Percentiles rank a stretch among this genome's conserved stretches.
These are phyloP conservation scores for Aphelocoma californica DNA, from an alignment of 2,797 vertebrate genomes.

Conservation along the genomic window DNA sequence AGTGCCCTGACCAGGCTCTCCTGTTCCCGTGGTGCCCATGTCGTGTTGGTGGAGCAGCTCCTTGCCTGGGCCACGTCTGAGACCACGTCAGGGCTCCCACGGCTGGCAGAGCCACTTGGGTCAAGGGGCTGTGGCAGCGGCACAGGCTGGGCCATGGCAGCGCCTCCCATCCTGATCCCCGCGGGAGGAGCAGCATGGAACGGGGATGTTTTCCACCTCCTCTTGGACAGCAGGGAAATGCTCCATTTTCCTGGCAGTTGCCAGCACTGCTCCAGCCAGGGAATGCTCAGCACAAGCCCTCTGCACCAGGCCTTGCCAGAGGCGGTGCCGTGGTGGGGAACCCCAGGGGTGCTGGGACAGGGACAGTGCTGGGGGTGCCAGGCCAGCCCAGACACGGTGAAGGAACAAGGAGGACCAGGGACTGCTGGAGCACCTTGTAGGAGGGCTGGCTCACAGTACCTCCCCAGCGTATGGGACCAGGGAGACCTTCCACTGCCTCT, in stretches of 20 bases:
- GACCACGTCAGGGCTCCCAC: not conserved
- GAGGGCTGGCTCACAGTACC: not conserved
- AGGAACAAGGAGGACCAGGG: accelerated
- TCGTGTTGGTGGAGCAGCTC: no score
- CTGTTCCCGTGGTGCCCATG: accelerated
- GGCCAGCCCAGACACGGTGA: accelerated
- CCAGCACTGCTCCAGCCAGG: not conserved
- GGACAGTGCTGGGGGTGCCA: accelerated
- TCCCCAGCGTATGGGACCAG: accelerated
- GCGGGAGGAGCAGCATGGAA: not conserved
- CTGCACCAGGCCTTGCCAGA: not conserved
- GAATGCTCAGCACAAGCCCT: not conserved
- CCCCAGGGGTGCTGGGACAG: accelerated
- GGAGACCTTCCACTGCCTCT: not conserved
- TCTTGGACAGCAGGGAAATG: not conserved
- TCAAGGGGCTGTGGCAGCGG: no score
- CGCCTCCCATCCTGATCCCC: accelerated
- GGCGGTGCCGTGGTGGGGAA: accelerated
- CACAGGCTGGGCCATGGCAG: not conserved
- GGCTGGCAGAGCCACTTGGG: not conserved
- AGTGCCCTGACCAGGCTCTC: not conserved
- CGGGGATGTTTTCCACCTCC: not conserved
- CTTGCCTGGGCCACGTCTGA: not conserved
- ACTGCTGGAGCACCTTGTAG: not conserved
- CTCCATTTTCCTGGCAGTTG: not conserved